Base-by-base conservation (phyloP, 2,888 invertebrate species). In the Platycnemis pennipes region DNA sequence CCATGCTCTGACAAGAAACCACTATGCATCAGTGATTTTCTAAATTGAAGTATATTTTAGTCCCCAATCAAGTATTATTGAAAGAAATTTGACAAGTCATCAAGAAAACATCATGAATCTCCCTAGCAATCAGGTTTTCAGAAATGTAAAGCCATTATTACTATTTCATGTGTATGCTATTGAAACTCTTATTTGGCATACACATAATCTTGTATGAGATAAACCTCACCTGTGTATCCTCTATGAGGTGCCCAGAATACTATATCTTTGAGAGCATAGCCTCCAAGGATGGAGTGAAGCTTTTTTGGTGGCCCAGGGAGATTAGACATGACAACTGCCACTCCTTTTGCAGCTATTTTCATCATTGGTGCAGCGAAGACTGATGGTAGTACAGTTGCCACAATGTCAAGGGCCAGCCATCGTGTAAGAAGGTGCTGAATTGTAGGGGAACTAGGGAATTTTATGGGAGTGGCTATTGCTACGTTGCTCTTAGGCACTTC, bases 191-290 rank as follows among this genome's bases (percentile, higher is more conserved):
- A n/a, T n/a, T n/a, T n/a, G n/a, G n/a, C n/a, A n/a, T n/a, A n/a
- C n/a, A n/a, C n/a, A n/a, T n/a, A n/a, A n/a, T n/a, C n/a, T n/a
- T n/a, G n/a, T n/a, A n/a, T n/a, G n/a, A n/a, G n/a, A n/a, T n/a
- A n/a, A n/a, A 86, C n/a, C 44, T 95, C 95, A 97, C 97, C 97
- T 96, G 96, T 97, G 26, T 96, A 96, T 94, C 97, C 97, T 95
- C 96, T 96, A 95, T 97, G 96, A n/a, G 97, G 97, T 86, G 97
- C 96, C 96, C 97, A 97, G 95, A 97, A 97, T 13, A 96, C 96
- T 94, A 97, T 95, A 95, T 96, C 96, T 94, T 96, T 96, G 85
- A 97, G 95, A 11, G 95, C 95, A 94, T 96, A 96, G 0, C 97
- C 96, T 42, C 96, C 97, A 88, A 97, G 96, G 44, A 91, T 63